Base-by-base conservation (phyloP, 2,797 vertebrate species). In the Amblyopsis hoosieri region DNA sequence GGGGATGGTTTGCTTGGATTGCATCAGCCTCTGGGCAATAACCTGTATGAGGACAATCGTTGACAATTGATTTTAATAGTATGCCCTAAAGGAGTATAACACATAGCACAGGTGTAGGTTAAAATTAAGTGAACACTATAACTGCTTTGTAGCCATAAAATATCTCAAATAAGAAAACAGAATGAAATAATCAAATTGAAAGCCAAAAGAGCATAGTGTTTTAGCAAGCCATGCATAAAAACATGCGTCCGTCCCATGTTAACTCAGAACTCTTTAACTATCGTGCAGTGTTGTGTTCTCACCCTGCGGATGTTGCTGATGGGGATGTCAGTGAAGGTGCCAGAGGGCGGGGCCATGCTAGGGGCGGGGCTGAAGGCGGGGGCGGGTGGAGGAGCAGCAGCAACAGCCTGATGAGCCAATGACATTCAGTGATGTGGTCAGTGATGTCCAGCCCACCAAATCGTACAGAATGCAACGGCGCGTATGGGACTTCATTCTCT, bases 1-100 rank as follows among this genome's bases (percentile, higher is more conserved):
- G 84, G 98, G 98, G 93, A 99, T 97, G 0, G 96, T 99, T 86
- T 99, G 98, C 65, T 99, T 99, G 53, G 98, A 99, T 70, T 95
- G 96, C 93, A 99, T 94, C 89, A 99, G 78, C 77, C 97, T 93
- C 91, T 99, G 97, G 72, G 98, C 98, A 45, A 99, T 99, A 66
- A 99, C 96, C 98, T 99, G 76, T 51, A 57, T 52, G 56, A 57
- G 53, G 37, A 37, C 37, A 37, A 29, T 23, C 14, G 70, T 48
- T 71, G 15, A 57, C 33, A 80, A 68, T 57, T 72, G 74, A 69
- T 60, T 77, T 70, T 46, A 54, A 60, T 63, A 60, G 71, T 67
- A 66, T 52, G 80, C 76, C 61, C 52, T 9, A 14, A 52, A 68
- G 46, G 57, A 45, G 6, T 23, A 23, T 2, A 23, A 23, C 23